A percentile compares a stretch with the other conserved stretches of the same genome.
phyloP scores from a whole-genome alignment of 2,113 vertebrate genomes.

The Falco punctatus region DNA sequence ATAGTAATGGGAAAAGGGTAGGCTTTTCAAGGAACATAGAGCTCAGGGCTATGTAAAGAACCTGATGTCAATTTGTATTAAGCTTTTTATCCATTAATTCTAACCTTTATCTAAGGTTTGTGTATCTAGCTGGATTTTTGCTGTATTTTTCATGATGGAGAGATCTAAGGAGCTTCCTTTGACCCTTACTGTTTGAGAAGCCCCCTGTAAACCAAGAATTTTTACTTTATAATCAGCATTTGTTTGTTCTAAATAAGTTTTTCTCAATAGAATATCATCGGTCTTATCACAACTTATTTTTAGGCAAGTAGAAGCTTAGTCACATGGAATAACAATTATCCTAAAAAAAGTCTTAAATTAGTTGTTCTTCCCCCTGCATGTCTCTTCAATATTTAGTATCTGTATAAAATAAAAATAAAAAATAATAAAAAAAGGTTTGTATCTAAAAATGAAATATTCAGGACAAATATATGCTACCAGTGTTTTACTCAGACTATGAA shows the following conservation, averaged over 20 bases:
- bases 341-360: neutral
- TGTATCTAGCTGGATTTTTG: neutral
- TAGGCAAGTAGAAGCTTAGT: neutral
- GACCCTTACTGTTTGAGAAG: neutral
- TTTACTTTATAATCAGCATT: neutral
- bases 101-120: neutral
- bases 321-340: neutral
- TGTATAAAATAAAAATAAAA: neutral
- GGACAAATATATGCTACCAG: neutral
- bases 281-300: neutral
- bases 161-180: neutral
- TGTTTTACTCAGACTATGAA: neutral
- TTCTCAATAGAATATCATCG: neutral
- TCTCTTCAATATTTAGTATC: neutral
- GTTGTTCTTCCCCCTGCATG: neutral
- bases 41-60: neutral
- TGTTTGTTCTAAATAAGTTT: neutral
- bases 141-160: neutral
- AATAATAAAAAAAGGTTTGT: too few relatives aligned
- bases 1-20: neutral
- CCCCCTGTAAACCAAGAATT: neutral
- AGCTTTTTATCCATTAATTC: neutral
- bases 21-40: neutral
- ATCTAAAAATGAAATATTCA: neutral
- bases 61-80: neutral